Percentiles rank a stretch among this genome's conserved stretches.
Evolutionary conservation across 64 coral and sea anemone species (phyloP).

Genomic region (Actinia equina): DNA sequence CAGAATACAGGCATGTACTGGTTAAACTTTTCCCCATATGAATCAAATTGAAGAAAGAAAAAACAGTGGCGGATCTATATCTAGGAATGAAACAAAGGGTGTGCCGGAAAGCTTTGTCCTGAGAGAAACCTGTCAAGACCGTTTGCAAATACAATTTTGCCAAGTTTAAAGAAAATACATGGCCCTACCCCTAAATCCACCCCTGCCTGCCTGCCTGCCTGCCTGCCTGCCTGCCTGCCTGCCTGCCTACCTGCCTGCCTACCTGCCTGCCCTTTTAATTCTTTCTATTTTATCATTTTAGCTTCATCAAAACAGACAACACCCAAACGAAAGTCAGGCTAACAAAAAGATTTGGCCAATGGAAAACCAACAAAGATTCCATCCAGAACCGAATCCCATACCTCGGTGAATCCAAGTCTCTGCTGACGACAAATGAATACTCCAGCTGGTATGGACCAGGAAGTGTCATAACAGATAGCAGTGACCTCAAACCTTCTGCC

Average conservation of each 20-base stretch:
- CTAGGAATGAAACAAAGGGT: too few species aligned
- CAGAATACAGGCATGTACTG: conserved; percentile 24
- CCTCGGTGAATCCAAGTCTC: background rate
- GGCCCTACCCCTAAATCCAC: too few species aligned
- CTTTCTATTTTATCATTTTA: background rate
- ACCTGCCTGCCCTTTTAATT: background rate
- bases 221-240: too few species aligned
- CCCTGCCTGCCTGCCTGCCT: too few species aligned
- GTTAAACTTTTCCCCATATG: too few species aligned
- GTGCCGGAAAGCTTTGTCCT: too few species aligned
- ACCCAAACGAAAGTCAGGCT: conserved; percentile 44
- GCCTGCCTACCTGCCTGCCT: too few species aligned
- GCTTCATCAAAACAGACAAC: conserved; percentile 41
- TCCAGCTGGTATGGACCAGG: conserved; percentile 16
- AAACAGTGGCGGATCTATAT: too few species aligned
- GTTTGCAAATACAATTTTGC: too few species aligned
- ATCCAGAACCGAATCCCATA: conserved; percentile 51
- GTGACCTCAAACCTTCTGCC: conserved; percentile 20
- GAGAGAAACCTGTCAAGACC: too few species aligned
- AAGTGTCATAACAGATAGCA: conserved; percentile 27
- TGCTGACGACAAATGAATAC: conserved; percentile 33
- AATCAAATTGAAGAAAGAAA: too few species aligned
- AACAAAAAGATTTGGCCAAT: conserved; percentile 25
- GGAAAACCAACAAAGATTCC: conserved; percentile 21
- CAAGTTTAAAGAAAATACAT: too few species aligned